These are phyloP conservation scores for Nymphalis polychloros DNA, from an alignment of 2,888 invertebrate species.

Conservation along the genomic window DNA sequence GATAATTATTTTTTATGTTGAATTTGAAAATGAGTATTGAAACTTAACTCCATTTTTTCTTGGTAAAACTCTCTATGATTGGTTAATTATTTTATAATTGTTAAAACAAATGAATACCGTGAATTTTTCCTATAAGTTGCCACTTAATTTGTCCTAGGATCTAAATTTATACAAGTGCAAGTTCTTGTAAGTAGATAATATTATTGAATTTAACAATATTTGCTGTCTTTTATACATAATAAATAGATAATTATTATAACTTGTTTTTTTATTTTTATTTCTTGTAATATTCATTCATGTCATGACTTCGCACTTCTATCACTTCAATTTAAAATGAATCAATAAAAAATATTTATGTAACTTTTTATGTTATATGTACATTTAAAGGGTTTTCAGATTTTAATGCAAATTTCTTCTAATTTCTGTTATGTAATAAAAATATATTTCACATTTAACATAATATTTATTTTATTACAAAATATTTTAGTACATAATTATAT, in stretches of 20 bases:
- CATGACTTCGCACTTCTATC: too few relatives aligned
- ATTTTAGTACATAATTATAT: background rate
- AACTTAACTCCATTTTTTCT: too few relatives aligned
- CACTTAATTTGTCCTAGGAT: conserved; percentile 45
- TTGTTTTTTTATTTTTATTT: background rate
- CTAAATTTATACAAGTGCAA: conserved; percentile 6
- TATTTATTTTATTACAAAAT: background rate
- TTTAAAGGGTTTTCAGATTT: too few relatives aligned
- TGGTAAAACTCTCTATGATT: too few relatives aligned
- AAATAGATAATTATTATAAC: background rate
- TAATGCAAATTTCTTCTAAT: too few relatives aligned
- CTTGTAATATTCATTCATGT: too few relatives aligned
- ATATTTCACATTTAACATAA: background rate
- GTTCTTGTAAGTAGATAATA: background rate
- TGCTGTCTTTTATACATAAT: background rate
- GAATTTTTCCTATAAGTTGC: conserved; percentile 76
- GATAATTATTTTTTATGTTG: too few relatives aligned
- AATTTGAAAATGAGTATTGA: too few relatives aligned
- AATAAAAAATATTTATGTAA: too few relatives aligned
- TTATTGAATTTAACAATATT: background rate
- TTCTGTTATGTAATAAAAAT: background rate
- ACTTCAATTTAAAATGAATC: too few relatives aligned
- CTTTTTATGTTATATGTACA: too few relatives aligned
- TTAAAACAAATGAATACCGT: conserved; percentile 46
- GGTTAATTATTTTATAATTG: background rate